Evolutionary conservation across 2,888 invertebrate genomes (phyloP).

Genomic region (Chrysina gloriosa): DNA sequence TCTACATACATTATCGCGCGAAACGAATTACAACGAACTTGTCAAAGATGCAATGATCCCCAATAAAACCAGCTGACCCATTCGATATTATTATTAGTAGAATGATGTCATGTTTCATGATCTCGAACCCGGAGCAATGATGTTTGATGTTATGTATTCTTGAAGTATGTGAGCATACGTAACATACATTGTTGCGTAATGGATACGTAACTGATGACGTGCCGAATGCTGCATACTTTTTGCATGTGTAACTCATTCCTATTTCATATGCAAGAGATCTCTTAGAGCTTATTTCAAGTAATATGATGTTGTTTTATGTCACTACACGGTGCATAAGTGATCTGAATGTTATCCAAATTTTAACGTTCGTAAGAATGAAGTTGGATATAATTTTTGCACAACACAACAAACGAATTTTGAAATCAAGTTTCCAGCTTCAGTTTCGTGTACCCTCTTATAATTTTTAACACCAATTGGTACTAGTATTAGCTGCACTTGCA

Average conservation of each 20-base stretch:
- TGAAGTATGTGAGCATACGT: too few relatives aligned
- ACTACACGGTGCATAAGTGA: too few relatives aligned
- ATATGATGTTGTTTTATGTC: neutral
- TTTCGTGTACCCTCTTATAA: too few relatives aligned
- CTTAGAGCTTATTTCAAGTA: conserved; percentile 5
- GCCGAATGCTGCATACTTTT: conserved; percentile 19
- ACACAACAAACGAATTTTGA: too few relatives aligned
- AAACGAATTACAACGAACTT: conserved; percentile 16
- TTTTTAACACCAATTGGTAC: too few relatives aligned
- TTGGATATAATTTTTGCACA: too few relatives aligned
- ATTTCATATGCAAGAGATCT: neutral
- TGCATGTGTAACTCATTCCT: neutral
- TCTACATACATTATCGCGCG: conserved; percentile 23
- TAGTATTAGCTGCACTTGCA: too few relatives aligned
- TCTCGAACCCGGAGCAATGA: neutral
- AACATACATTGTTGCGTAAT: conserved; percentile 41
- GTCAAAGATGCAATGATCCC: conserved; percentile 38
- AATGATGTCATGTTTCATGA: conserved; percentile 46
- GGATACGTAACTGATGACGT: conserved; percentile 27
- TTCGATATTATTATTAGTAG: conserved; percentile 47
- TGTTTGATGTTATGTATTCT: neutral
- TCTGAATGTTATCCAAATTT: too few relatives aligned
- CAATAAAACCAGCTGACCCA: conserved; percentile 45
- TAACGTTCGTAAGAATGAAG: too few relatives aligned
- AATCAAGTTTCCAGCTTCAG: too few relatives aligned